Evolutionary conservation across 2,113 vertebrate species (phyloP).

Genomic region (Hassar affinis): DNA sequence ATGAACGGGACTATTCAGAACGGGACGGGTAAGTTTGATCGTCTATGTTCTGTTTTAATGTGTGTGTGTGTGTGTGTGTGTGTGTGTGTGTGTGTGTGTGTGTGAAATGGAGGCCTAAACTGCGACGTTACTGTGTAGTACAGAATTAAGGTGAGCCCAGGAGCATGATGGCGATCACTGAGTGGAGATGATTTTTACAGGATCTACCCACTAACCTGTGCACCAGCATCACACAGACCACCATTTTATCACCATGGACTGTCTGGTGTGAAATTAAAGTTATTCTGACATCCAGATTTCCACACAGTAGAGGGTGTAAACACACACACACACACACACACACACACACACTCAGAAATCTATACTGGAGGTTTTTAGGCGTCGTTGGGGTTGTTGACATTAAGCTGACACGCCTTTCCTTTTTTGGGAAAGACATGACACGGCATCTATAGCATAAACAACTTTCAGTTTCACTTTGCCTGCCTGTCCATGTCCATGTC

Average conservation of each 20-base stretch:
- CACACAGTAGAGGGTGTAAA: background rate
- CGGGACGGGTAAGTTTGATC: constrained; percentile 52
- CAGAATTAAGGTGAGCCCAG: background rate
- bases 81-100: too few relatives aligned
- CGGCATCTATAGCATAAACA: background rate
- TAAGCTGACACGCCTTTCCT: background rate
- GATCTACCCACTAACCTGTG: too few relatives aligned
- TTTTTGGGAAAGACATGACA: background rate
- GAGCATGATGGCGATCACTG: background rate
- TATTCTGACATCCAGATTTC: background rate
- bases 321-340: too few relatives aligned
- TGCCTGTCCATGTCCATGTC: background rate
- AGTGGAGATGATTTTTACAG: background rate
- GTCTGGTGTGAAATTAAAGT: background rate
- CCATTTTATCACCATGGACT: background rate
- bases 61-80: too few relatives aligned
- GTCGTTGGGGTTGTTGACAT: background rate
- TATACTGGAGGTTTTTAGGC: background rate
- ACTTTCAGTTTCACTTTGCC: constrained; percentile 41
- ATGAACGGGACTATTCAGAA: constrained; percentile 61
- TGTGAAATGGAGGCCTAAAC: background rate
- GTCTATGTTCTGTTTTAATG: too few relatives aligned
- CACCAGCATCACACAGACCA: background rate
- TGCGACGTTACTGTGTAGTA: background rate
- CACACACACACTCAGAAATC: too few relatives aligned